phyloP scores from a whole-genome alignment of 2,888 invertebrate genomes.

The Heliconius cydno region DNA sequence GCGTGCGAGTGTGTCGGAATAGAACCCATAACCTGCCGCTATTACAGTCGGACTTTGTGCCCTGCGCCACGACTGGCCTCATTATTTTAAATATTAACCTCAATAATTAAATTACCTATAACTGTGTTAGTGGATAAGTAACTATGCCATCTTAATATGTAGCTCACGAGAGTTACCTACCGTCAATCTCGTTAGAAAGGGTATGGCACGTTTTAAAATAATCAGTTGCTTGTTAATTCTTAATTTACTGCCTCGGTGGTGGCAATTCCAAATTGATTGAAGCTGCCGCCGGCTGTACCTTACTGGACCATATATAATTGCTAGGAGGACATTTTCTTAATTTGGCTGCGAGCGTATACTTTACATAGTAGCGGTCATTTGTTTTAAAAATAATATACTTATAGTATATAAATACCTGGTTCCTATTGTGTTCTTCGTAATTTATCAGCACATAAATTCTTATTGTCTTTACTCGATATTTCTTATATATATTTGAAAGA shows the following conservation, averaged over 20 bases:
- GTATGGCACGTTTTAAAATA: conserved; percentile 81
- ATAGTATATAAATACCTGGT: background rate
- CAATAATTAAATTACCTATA: background rate
- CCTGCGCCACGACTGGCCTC: no score
- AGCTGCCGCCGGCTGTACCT: conserved; percentile 66
- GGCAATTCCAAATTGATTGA: conserved; percentile 74
- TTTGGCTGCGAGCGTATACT: background rate
- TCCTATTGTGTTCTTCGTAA: background rate
- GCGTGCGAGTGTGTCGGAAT: no score
- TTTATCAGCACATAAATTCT: background rate
- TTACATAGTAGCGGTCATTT: background rate
- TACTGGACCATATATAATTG: conserved; percentile 63
- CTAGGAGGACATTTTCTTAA: conserved; percentile 36
- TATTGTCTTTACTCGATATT: background rate
- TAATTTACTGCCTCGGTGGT: conserved; percentile 81
- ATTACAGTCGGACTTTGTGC: no score
- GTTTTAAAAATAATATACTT: background rate
- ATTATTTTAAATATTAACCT: background rate
- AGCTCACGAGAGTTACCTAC: conserved; percentile 41
- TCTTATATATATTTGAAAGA: background rate
- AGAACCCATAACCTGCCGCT: no score
- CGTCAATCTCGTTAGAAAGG: conserved; percentile 76
- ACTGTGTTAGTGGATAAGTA: background rate
- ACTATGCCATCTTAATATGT: conserved; percentile 10
- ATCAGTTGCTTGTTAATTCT: conserved; percentile 80